Evolutionary conservation across 1,140 invertebrate species (phyloP), one percentile per base, ranked within the genome.

Genomic region (Kradibia gibbosae): DNA sequence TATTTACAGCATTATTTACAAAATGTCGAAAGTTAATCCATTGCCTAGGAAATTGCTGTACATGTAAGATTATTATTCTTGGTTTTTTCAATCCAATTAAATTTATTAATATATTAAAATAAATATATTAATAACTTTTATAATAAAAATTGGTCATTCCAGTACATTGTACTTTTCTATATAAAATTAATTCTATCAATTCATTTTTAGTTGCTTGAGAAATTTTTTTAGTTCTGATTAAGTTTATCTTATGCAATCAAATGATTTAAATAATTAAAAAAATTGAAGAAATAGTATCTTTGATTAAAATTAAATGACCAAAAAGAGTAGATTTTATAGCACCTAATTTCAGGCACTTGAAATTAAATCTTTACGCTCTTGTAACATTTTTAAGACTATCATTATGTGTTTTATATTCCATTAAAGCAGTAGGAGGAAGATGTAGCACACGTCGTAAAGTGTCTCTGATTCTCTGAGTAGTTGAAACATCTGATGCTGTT

Each of bases 391-490:
- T 96, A 83, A 96, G 92, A 89, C 95, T 95, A 87, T 96, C 95
- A 91, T 94, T 96, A 87, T 98, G 97, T 87, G 94, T 96, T 93
- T 99, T 99, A 93, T 99, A 99, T 92, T 99, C 98, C 93, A 99
- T 95, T 86, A 96, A 94, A 82, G 97, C 96, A 91, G 96, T 96
- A 67, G 95, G 92, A 82, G 98, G 98, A 89, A 99, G 94, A 93
- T 99, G 98, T 85, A 99, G 93, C 85, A 99, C 95, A 89, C 98
- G 93, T 88, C 96, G 95, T 84, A 99, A 91, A 48, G 97, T 98
- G 92, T 99, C 98, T 86, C 98, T 94, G 86, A 99, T 99, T 86
- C 97, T 93, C 81, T 94, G 94, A 85, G 96, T 99, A 78, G 96
- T 97, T 80, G 93, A 93, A 88, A 94, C 93, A 93, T 99, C 97